Conservation (phyloP, 2,888 invertebrate genomes). For the Linnaemya vulpina region DNA sequence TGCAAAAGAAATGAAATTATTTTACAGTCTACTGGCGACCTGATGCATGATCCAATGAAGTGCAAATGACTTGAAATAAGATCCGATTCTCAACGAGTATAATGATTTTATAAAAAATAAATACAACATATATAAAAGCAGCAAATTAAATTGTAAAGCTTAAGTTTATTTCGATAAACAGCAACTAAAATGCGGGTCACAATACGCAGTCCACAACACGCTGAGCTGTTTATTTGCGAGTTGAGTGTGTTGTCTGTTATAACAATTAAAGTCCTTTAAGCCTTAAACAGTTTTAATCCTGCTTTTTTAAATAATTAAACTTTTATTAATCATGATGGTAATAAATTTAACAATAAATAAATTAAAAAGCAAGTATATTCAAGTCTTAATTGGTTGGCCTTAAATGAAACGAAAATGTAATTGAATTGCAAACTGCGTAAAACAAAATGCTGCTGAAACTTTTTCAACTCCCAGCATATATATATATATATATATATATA, state of each 20-base stretch:
- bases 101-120: too few relatives aligned
- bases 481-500: too few relatives aligned
- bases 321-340: conserved; percentile 1
- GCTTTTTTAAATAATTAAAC: not conserved
- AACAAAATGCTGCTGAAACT: not conserved
- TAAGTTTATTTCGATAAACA: not conserved
- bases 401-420: conserved; percentile 29
- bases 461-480: too few relatives aligned
- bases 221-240: not conserved
- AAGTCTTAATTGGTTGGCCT: conserved; percentile 41
- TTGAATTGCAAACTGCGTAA: conserved; percentile 18
- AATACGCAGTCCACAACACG: too few relatives aligned
- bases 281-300: not conserved
- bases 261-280: conserved; percentile 1
- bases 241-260: not conserved
- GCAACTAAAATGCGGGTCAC: too few relatives aligned
- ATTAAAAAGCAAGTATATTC: conserved; percentile 10
- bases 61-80: too few relatives aligned
- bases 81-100: too few relatives aligned
- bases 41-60: too few relatives aligned
- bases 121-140: too few relatives aligned
- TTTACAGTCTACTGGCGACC: too few relatives aligned
- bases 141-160: too few relatives aligned
- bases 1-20: too few relatives aligned
- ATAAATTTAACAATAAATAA: conserved; percentile 31